Conservation (phyloP, 2,797 vertebrate species). For the Sternotherus odoratus region DNA sequence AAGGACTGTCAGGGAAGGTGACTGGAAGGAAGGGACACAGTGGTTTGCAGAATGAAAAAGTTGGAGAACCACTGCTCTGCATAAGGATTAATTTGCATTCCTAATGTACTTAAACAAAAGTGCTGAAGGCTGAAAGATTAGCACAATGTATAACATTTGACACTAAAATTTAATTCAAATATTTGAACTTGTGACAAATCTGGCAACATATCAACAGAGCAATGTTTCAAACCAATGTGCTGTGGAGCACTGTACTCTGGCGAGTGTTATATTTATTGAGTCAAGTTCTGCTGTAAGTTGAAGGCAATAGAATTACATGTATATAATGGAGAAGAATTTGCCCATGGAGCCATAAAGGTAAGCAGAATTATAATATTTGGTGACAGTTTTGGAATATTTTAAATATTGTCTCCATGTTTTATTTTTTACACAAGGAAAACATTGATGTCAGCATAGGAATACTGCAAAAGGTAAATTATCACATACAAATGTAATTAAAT, state of each 20-base stretch:
- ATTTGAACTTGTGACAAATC: slow-evolving; percentile 2
- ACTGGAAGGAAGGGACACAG: background rate
- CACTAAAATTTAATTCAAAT: background rate
- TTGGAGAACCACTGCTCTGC: background rate
- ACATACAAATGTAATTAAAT: slow-evolving; percentile 25
- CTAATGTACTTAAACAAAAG: slow-evolving; percentile 1
- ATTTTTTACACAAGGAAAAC: slow-evolving; percentile 7
- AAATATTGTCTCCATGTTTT: background rate
- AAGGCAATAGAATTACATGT: background rate
- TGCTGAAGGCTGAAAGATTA: background rate
- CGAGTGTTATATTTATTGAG: background rate
- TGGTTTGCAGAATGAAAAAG: slow-evolving; percentile 1
- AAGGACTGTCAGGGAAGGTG: background rate
- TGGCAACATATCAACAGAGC: background rate
- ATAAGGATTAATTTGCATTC: slow-evolving; percentile 4
- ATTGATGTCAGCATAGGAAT: background rate
- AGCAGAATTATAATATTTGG: background rate
- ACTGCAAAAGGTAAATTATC: slow-evolving; percentile 51
- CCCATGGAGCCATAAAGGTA: background rate
- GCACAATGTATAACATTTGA: background rate
- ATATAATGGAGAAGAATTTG: background rate
- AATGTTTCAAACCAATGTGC: background rate
- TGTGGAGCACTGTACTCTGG: background rate
- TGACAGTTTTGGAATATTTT: background rate
- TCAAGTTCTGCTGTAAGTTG: background rate